Percentiles rank a stretch among this genome's conserved stretches.
These are phyloP conservation scores for Linepithema humile DNA, from an alignment of 1,140 invertebrate species.

Conservation along the genomic window DNA sequence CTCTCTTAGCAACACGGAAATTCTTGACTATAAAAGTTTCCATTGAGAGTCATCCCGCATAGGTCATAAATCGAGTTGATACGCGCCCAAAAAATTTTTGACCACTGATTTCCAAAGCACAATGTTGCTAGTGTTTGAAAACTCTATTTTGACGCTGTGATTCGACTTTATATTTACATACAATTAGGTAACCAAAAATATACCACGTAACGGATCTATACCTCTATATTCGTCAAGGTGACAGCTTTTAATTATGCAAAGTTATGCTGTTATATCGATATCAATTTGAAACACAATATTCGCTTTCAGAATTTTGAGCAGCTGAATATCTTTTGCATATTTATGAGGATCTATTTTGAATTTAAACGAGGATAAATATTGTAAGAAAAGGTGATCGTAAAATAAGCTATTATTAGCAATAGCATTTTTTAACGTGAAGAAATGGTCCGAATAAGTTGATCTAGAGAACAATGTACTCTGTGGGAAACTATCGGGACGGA, in stretches of 20 bases:
- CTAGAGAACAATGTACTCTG: too few species aligned
- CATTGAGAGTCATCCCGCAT: conserved; percentile 1
- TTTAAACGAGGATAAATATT: neutral
- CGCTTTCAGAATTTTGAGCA: neutral
- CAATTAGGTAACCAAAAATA: neutral
- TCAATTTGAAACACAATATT: neutral
- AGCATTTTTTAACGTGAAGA: neutral
- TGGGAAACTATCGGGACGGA: conserved; percentile 21
- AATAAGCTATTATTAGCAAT: neutral
- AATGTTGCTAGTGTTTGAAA: neutral
- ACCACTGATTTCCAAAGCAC: neutral
- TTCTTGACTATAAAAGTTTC: conserved; percentile 56
- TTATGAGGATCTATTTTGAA: neutral
- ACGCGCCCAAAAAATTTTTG: neutral
- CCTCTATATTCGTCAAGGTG: neutral
- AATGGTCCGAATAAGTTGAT: too few species aligned
- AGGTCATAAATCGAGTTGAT: conserved; percentile 54
- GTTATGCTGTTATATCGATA: neutral
- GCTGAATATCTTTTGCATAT: neutral
- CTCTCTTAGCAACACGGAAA: conserved; percentile 59
- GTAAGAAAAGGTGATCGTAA: neutral
- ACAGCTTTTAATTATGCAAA: neutral
- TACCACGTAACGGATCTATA: neutral
- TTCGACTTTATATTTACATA: neutral
- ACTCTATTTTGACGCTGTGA: neutral